Percentiles rank a stretch among this genome's conserved stretches.
These are phyloP conservation scores for Chrysolina americana DNA, from an alignment of 2,888 invertebrate genomes.

Conservation along the genomic window DNA sequence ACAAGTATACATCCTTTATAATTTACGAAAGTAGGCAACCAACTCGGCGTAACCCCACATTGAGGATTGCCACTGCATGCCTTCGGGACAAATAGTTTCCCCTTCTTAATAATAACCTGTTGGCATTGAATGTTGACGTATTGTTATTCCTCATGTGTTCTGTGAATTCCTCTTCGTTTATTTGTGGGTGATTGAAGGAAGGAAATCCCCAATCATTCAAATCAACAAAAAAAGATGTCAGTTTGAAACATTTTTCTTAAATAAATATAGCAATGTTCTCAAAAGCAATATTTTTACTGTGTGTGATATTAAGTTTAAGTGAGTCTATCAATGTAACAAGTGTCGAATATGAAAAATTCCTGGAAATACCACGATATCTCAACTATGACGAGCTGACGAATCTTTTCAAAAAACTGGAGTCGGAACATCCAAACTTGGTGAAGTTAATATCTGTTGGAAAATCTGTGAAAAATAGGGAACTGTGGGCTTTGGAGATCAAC, in stretches of 20 bases:
- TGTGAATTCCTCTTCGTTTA: not conserved
- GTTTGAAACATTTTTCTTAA: not conserved
- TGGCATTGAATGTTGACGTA: slow-evolving; percentile 20
- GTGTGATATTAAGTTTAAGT: slow-evolving; percentile 52
- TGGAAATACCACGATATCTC: slow-evolving; percentile 76
- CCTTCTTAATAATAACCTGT: slow-evolving; percentile 18
- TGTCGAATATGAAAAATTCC: slow-evolving; percentile 72
- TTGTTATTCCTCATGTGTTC: not conserved
- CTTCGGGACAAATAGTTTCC: not conserved
- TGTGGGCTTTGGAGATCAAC: slow-evolving; percentile 87
- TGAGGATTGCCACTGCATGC: not conserved
- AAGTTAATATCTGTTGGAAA: slow-evolving; percentile 85
- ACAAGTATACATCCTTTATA: too few species aligned
- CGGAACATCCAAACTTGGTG: slow-evolving; percentile 79
- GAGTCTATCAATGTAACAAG: slow-evolving; percentile 42
- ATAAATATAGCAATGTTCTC: slow-evolving; percentile 32
- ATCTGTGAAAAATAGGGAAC: slow-evolving; percentile 84
- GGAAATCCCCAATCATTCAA: not conserved
- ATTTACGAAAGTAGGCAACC: not conserved
- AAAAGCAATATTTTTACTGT: slow-evolving; percentile 48
- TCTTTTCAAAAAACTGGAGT: slow-evolving; percentile 75
- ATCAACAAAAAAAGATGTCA: slow-evolving; percentile 2
- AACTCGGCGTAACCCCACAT: not conserved
- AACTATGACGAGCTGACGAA: slow-evolving; percentile 80
- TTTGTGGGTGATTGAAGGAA: not conserved